A percentile compares a stretch with the other conserved stretches of the same genome.
phyloP scores from a whole-genome alignment of 2,113 vertebrate species.

The Ondatra zibethicus region DNA sequence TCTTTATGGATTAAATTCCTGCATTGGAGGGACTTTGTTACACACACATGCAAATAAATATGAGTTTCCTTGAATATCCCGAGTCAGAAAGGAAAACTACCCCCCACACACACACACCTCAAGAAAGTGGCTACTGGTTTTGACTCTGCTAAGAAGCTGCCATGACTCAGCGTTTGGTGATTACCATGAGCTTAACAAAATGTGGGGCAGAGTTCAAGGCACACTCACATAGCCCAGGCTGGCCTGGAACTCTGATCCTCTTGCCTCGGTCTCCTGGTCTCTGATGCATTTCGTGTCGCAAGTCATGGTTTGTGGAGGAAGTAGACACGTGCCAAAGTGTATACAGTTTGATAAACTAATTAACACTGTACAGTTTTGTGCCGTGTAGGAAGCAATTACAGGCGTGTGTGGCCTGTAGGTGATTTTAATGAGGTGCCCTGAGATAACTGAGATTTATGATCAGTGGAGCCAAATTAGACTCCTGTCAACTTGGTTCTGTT shows the following conservation, averaged over 20 bases:
- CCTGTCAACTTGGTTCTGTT: slow-evolving; percentile 48
- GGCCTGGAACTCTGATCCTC: background rate
- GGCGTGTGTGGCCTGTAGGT: slow-evolving; percentile 48
- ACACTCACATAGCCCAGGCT: background rate
- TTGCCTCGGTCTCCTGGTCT: background rate
- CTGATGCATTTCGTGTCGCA: background rate
- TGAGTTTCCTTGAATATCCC: slow-evolving; percentile 23
- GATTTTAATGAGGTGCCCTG: slow-evolving; percentile 14
- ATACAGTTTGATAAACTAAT: slow-evolving; percentile 23
- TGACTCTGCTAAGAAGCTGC: slow-evolving; percentile 12
- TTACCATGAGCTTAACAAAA: background rate
- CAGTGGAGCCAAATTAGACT: slow-evolving; percentile 29
- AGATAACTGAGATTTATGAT: slow-evolving; percentile 53
- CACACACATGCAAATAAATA: background rate
- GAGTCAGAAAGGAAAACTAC: slow-evolving; percentile 3
- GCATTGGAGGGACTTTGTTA: background rate
- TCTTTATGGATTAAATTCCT: background rate
- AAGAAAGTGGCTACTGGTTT: slow-evolving; percentile 17
- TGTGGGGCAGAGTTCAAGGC: background rate
- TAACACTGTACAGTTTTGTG: background rate
- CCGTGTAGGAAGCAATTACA: background rate
- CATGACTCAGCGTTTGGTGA: background rate
- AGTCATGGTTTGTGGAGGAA: slow-evolving; percentile 26
- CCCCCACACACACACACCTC: background rate
- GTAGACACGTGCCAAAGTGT: background rate